Percentiles rank a stretch among this genome's conserved stretches.
Conservation (phyloP, 2,797 vertebrate species). For the Tarsius wallacei region DNA sequence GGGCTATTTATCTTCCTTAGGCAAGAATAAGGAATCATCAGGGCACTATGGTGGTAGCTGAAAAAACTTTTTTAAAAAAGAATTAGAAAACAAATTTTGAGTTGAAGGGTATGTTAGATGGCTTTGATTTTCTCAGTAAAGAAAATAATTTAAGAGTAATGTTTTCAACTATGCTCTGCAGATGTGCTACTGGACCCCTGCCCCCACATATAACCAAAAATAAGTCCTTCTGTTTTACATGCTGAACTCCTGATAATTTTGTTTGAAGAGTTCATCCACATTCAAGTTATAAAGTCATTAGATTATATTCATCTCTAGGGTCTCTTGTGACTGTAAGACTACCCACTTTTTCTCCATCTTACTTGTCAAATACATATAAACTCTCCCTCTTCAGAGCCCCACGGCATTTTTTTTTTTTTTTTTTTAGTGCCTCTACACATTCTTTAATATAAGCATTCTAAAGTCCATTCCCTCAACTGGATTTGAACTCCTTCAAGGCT, state of each 20-base stretch:
- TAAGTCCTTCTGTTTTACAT: slow-evolving; percentile 20
- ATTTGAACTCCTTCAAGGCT: slow-evolving; percentile 4
- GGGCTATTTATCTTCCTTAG: not conserved
- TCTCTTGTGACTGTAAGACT: not conserved
- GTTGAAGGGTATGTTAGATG: not conserved
- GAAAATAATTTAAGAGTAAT: not conserved
- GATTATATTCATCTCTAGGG: slow-evolving; percentile 13
- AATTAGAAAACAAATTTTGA: not conserved
- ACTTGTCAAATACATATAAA: slow-evolving; percentile 8
- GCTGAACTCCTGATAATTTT: not conserved
- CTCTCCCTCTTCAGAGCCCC: not conserved
- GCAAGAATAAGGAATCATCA: slow-evolving; percentile 9
- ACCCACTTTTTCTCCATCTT: not conserved
- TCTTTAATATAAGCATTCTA: slow-evolving; percentile 1
- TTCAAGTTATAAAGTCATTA: slow-evolving; percentile 8
- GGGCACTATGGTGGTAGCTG: too few species aligned
- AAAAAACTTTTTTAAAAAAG: too few species aligned
- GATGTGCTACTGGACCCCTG: not conserved
- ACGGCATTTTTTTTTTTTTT: not conserved
- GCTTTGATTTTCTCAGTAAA: slow-evolving; percentile 41
- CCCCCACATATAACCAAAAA: not conserved
- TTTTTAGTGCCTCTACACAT: not conserved
- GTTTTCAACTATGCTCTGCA: not conserved
- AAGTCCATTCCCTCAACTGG: slow-evolving; percentile 25
- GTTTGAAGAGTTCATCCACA: not conserved